Base-by-base conservation (phyloP, 2,888 invertebrate genomes). In the Metacarcinus magister region DNA sequence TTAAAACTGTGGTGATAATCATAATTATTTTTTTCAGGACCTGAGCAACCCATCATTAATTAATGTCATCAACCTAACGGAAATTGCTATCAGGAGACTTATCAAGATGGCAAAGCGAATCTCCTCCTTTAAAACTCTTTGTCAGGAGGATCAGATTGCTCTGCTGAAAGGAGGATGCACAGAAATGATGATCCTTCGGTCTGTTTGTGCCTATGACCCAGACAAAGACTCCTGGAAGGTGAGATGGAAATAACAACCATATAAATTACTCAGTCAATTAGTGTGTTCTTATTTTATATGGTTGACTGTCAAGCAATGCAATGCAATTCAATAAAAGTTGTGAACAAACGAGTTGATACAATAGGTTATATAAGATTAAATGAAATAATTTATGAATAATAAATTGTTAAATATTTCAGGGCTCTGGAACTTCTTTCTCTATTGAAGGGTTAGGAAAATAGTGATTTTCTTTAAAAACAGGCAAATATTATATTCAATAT, bases 171-270 rank as follows among this genome's bases (percentile, higher is more conserved):
- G 99, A 0, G 99, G 99, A 0, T 99, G 99, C 97, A 99, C 99
- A 93, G 99, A 99, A 98, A 99, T 99, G 98, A 98, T 99, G 98
- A 98, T 99, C 96, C 98, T 99, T 95, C 98, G 99, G 23, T 99
- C 99, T 97, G 99, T 99, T 0, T 98, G 99, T 98, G 99, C 99
- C 93, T 99, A 99, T 97, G 99, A 99, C 97, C 98, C 98, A 0
- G 99, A 99, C 97, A 98, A 98, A 97, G 98, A 99, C 97, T 98
- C 98, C 94, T 99, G 99, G 99, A 98, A 98, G 98, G 99, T 99
- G 97, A 97, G 97, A 16, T 23, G n/a, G 75, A 5, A 75, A 8
- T 4, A 28, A 5, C 75, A 67, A n/a, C 28, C n/a, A 60, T 60
- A 48, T 48, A 48, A 48, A 48, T 48, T 48, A 48, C 5, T 13